Percentiles rank a stretch among this genome's conserved stretches.
These are phyloP conservation scores for Peromyscus nudipes DNA, from an alignment of 2,797 vertebrate species.

Conservation along the genomic window DNA sequence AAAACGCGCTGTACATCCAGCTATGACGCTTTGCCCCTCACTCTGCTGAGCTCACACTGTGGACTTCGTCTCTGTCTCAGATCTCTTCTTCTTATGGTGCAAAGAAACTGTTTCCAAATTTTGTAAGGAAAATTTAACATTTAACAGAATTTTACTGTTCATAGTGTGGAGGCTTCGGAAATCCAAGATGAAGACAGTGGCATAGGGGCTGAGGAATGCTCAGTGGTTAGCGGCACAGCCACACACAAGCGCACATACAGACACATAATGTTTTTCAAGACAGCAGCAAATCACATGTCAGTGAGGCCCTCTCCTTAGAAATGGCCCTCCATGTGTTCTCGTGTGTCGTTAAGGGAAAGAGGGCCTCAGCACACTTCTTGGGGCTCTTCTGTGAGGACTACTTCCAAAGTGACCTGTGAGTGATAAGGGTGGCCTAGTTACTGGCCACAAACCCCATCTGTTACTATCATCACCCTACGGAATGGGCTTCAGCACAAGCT, in stretches of 20 bases:
- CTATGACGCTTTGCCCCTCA: background rate
- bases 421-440: background rate
- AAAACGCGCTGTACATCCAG: background rate
- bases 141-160: background rate
- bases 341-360: background rate
- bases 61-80: background rate
- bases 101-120: constrained; percentile 13
- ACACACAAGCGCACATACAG: background rate
- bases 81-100: background rate
- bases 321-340: background rate
- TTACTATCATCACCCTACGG: background rate
- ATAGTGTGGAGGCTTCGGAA: background rate
- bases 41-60: background rate
- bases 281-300: background rate
- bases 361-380: background rate
- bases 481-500: background rate
- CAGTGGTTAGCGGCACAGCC: background rate
- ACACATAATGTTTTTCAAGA: background rate
- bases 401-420: background rate
- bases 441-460: background rate
- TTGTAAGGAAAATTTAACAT: background rate
- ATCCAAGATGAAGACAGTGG: background rate
- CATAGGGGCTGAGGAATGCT: background rate
- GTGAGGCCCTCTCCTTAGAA: background rate
- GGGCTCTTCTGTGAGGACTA: background rate